phyloP scores from a whole-genome alignment of 2,888 invertebrate species.

The Acanthoscelides obtectus region DNA sequence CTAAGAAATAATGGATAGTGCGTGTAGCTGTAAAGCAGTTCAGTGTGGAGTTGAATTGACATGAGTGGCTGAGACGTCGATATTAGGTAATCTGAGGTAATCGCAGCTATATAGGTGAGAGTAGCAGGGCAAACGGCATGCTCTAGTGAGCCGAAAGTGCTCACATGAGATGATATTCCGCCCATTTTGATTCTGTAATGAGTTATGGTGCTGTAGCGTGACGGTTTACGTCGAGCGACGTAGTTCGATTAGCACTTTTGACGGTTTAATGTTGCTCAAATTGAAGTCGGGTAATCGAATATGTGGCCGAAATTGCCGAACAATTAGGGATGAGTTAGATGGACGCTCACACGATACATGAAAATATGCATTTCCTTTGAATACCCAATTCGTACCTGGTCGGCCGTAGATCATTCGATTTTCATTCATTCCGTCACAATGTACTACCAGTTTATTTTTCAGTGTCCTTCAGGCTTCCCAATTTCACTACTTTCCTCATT shows the following conservation, averaged over 20 bases:
- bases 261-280: not conserved
- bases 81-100: not conserved
- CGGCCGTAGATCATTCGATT: not conserved
- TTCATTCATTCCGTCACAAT: too few relatives aligned
- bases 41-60: not conserved
- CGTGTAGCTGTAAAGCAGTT: not conserved
- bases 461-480: too few relatives aligned
- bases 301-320: not conserved
- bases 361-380: not conserved
- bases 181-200: slow-evolving; percentile 2
- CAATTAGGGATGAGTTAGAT: not conserved
- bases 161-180: slow-evolving; percentile 1
- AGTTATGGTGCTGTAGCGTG: slow-evolving; percentile 3
- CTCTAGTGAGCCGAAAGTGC: slow-evolving; percentile 1
- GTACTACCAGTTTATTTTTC: too few relatives aligned
- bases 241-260: not conserved
- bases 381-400: not conserved
- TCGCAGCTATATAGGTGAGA: not conserved
- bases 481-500: too few relatives aligned
- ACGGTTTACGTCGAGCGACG: not conserved
- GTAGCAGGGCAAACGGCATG: not conserved
- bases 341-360: not conserved
- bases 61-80: not conserved
- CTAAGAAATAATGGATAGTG: too few relatives aligned
- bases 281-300: slow-evolving; percentile 1